phyloP scores from a whole-genome alignment of 2,113 vertebrate species.

The Prolemur simus region DNA sequence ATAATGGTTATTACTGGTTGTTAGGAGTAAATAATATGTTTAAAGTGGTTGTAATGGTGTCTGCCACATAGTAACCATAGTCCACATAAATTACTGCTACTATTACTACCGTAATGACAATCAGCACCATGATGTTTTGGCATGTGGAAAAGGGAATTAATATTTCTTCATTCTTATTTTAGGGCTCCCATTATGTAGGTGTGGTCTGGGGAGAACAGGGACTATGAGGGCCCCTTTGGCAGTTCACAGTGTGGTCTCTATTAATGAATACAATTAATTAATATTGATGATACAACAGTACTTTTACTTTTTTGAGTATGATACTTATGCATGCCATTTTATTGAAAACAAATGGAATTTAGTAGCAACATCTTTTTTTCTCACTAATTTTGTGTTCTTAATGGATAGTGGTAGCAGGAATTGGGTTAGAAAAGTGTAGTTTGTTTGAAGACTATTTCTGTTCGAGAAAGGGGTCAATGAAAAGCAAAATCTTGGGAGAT shows the following conservation, averaged over 20 bases:
- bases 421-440: neutral
- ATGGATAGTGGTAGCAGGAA: neutral
- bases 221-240: neutral
- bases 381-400: constrained; percentile 27
- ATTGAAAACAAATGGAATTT: neutral
- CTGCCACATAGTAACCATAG: neutral
- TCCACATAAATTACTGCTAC: neutral
- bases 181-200: neutral
- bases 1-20: neutral
- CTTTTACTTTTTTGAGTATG: neutral
- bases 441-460: neutral
- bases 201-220: neutral
- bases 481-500: neutral
- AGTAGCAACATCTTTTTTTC: neutral
- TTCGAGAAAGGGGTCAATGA: neutral
- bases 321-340: constrained; percentile 25
- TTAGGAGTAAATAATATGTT: neutral
- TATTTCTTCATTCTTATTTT: constrained; percentile 24
- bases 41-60: constrained; percentile 19
- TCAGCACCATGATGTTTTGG: neutral
- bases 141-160: neutral
- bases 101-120: neutral
- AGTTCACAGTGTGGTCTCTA: neutral
- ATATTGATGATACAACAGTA: neutral
- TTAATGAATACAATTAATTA: neutral